Conservation (phyloP, 2,113 vertebrate species). For the Gambusia affinis region DNA sequence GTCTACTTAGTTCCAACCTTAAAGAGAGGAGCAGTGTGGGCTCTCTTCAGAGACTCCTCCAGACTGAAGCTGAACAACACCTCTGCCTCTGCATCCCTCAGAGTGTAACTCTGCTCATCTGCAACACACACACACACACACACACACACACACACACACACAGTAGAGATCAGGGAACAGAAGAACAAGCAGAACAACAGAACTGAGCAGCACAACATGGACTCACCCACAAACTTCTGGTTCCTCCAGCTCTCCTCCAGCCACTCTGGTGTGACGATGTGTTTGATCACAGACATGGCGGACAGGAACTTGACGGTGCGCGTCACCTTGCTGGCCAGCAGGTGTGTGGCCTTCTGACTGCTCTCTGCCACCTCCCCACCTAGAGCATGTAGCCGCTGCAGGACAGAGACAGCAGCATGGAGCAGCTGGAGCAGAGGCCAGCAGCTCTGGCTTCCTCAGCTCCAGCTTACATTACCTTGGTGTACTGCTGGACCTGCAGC, state of each 20-base stretch:
- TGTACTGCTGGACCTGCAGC: slow-evolving; percentile 88
- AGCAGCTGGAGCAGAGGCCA: background rate
- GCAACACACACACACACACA: slow-evolving; percentile 39
- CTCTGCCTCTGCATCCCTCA: slow-evolving; percentile 95
- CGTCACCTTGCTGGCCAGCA: slow-evolving; percentile 92
- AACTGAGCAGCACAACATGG: too few relatives aligned
- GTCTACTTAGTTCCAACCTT: slow-evolving; percentile 78
- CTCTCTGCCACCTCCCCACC: slow-evolving; percentile 92
- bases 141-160: background rate
- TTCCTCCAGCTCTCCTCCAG: slow-evolving; percentile 94
- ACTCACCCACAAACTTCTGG: slow-evolving; percentile 86
- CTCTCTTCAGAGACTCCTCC: slow-evolving; percentile 93
- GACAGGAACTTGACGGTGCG: slow-evolving; percentile 97
- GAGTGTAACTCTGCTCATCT: slow-evolving; percentile 91
- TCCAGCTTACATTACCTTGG: slow-evolving; percentile 84
- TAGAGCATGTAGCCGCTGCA: slow-evolving; percentile 90
- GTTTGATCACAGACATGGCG: slow-evolving; percentile 92
- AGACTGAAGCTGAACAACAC: slow-evolving; percentile 94
- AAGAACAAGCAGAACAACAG: background rate
- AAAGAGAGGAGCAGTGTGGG: slow-evolving; percentile 87
- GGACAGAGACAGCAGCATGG: background rate
- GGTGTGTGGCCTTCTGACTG: slow-evolving; percentile 90
- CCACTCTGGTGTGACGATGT: slow-evolving; percentile 94
- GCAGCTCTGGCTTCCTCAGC: background rate
- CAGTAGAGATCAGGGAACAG: background rate